phyloP scores from a whole-genome alignment of 1,140 invertebrate genomes.

The Charaxes varanes region DNA sequence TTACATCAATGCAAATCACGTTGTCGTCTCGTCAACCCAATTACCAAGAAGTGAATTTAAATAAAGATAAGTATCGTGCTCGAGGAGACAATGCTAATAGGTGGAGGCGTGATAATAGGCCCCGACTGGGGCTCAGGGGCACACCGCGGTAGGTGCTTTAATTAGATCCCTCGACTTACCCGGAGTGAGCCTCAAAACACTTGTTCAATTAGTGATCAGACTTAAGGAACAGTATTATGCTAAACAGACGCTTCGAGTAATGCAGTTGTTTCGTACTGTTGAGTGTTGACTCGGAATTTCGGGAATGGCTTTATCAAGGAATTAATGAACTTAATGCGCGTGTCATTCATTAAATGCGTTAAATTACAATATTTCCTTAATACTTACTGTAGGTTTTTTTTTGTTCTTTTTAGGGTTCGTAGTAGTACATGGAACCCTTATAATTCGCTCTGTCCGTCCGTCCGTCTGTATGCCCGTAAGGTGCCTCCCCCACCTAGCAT shows the following conservation, averaged over 20 bases:
- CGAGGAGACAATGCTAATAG: conserved; percentile 72
- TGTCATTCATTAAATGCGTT: no score
- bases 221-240: conserved; percentile 58
- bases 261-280: no score
- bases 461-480: no score
- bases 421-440: no score
- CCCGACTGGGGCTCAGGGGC: conserved; percentile 48
- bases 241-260: conserved; percentile 18
- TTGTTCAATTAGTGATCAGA: conserved; percentile 70
- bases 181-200: conserved; percentile 61
- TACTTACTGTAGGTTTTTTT: no score
- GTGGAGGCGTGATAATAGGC: conserved; percentile 67
- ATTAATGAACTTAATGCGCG: no score
- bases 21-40: conserved; percentile 73
- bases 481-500: no score
- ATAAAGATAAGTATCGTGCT: conserved; percentile 74
- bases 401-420: no score
- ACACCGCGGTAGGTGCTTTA: conserved; percentile 64
- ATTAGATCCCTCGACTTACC: conserved; percentile 70
- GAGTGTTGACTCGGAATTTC: no score
- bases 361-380: no score
- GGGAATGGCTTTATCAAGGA: no score
- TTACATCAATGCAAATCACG: conserved; percentile 74
- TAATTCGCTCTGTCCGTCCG: no score
- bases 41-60: conserved; percentile 74